Evolutionary conservation across 2,888 invertebrate species (phyloP), one percentile per base, ranked within the genome.

Genomic region (Sarcophaga variegata): DNA sequence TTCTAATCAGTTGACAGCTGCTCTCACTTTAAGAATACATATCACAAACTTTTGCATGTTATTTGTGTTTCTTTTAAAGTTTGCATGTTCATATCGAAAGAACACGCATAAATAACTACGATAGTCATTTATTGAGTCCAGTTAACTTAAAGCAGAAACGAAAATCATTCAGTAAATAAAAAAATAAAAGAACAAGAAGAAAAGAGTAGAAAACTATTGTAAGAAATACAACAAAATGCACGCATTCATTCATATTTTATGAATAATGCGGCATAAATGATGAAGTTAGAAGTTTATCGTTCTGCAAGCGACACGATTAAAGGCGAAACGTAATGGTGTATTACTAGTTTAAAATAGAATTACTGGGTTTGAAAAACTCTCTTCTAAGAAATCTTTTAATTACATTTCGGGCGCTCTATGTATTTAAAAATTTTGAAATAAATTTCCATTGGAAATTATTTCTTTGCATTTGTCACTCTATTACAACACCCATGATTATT

Each of bases 401-500:
- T 17, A 54, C 12, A 54, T 54, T 17, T 54, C 14, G 17, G 54
- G 14, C 17, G 4, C 1, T 10, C 8, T 37, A 2, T 37, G 37
- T 37, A 37, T 37, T 37, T 37, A 54, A 54, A 54, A 14, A 54
- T 54, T 0, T 49, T 49, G 4, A 54, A 54, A 54, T 14, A 54
- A 54, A 37, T 37, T 37, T 37, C 37, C 8, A 37, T 37, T 37
- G 37, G 37, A 37, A 37, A 37, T 37, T 37, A 37, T 37, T 89
- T 91, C 87, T 62, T 89, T 82, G 85, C 90, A 90, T 90, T 49
- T 54, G 54, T 14, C 54, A 54, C 17, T 54, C 3, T 54, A 54
- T 17, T 14, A 14, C 54, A 17, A 54, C 0, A 54, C 14, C 12
- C 54, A 54, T 54, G 17, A 54, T 54, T 14, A 54, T 54, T 54